Conservation (phyloP, 1,140 invertebrate genomes). For the Drosophila suzukii region DNA sequence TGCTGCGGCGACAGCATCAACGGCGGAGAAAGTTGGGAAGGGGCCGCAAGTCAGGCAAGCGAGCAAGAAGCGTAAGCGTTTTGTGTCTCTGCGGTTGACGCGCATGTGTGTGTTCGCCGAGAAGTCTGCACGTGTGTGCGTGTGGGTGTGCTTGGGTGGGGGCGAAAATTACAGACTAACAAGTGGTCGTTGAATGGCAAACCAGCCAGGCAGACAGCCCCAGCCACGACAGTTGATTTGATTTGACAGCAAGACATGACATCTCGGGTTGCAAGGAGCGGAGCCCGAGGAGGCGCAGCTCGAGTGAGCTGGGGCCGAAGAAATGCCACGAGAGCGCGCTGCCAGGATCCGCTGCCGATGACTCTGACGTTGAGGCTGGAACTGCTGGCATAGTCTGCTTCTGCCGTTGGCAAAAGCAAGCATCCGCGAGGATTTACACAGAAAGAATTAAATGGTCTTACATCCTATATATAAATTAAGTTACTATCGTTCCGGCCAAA, state of each 20-base stretch:
- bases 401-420: conserved; percentile 56
- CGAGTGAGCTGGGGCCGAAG: conserved; percentile 71
- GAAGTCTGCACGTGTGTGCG: conserved; percentile 17
- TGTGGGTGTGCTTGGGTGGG: conserved; percentile 29
- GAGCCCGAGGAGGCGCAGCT: conserved; percentile 47
- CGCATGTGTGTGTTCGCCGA: conserved; percentile 22
- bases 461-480: neutral
- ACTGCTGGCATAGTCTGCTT: conserved; percentile 10
- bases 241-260: conserved; percentile 81
- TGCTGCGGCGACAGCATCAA: conserved; percentile 22
- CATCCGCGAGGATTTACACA: conserved; percentile 45
- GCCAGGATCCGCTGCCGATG: conserved; percentile 30
- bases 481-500: too few species aligned
- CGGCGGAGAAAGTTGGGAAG: conserved; percentile 9
- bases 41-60: conserved; percentile 29
- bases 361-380: conserved; percentile 7
- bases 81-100: conserved; percentile 72
- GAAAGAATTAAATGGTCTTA: conserved; percentile 6
- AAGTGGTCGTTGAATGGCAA: conserved; percentile 82
- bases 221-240: conserved; percentile 79
- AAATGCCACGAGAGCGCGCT: conserved; percentile 56
- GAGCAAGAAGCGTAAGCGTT: conserved; percentile 75
- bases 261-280: conserved; percentile 57
- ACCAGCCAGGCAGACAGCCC: conserved; percentile 72
- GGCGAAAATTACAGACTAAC: conserved; percentile 80